A percentile compares a stretch with the other conserved stretches of the same genome.
These are phyloP conservation scores for Neostethus bicornis DNA, from an alignment of 2,797 vertebrate species.

Conservation along the genomic window DNA sequence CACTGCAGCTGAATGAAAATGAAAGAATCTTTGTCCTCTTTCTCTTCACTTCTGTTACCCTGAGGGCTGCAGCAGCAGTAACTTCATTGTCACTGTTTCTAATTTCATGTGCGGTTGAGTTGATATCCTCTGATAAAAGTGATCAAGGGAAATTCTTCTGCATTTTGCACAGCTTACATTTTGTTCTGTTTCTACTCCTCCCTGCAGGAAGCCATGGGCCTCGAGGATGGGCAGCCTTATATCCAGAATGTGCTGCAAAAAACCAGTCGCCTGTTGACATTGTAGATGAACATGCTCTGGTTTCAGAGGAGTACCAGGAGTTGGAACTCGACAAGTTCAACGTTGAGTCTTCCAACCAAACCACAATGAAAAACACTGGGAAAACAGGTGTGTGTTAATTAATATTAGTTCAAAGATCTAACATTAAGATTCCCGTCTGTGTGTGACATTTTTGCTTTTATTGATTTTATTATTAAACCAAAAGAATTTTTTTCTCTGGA, in stretches of 20 bases:
- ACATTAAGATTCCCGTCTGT: not conserved
- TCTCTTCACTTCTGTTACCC: slow-evolving; percentile 4
- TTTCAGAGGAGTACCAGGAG: slow-evolving; percentile 90
- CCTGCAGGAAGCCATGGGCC: slow-evolving; percentile 89
- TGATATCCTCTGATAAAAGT: slow-evolving; percentile 12
- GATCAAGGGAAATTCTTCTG: slow-evolving; percentile 10
- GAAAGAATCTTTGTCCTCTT: slow-evolving; percentile 38
- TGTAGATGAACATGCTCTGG: slow-evolving; percentile 81
- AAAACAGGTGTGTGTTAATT: slow-evolving; percentile 88
- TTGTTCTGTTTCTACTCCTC: slow-evolving; percentile 39
- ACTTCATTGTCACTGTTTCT: slow-evolving; percentile 32
- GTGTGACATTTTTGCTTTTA: not conserved
- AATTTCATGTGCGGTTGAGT: slow-evolving; percentile 13
- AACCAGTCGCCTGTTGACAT: slow-evolving; percentile 97
- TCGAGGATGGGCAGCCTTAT: slow-evolving; percentile 87
- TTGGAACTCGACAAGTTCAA: slow-evolving; percentile 91
- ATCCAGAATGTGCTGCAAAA: slow-evolving; percentile 86
- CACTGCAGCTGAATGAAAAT: slow-evolving; percentile 38
- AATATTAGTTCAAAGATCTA: not conserved
- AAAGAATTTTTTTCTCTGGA: too few species aligned
- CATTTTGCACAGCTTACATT: slow-evolving; percentile 21
- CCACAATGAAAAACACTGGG: slow-evolving; percentile 99
- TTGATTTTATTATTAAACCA: too few species aligned
- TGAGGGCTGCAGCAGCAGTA: slow-evolving; percentile 11
- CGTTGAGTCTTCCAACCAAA: slow-evolving; percentile 94